phyloP scores from a whole-genome alignment of 1,140 invertebrate genomes.

The Steinernema khuongi region DNA sequence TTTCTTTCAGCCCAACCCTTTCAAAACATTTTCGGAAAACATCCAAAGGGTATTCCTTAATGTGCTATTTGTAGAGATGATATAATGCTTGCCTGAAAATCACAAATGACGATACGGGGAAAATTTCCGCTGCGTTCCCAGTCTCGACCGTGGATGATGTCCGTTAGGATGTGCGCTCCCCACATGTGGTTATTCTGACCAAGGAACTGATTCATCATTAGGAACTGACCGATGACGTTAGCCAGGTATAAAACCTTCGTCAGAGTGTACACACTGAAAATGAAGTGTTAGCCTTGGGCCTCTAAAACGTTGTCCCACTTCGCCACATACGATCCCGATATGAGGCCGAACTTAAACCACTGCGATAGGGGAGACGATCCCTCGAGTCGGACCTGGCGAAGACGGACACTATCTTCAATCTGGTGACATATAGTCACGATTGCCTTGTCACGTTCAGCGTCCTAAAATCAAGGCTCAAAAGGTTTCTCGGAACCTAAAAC shows the following conservation, averaged over 20 bases:
- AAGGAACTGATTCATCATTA: slow-evolving; percentile 63
- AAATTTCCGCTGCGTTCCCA: slow-evolving; percentile 59
- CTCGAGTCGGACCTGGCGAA: slow-evolving; percentile 37
- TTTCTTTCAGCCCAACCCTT: slow-evolving; percentile 20
- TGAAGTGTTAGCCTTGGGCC: background rate
- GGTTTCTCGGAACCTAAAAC: slow-evolving; percentile 26
- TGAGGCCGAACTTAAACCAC: slow-evolving; percentile 49
- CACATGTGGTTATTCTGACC: slow-evolving; percentile 52
- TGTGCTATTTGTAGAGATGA: background rate
- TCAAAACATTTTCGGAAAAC: slow-evolving; percentile 17
- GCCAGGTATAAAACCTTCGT: slow-evolving; percentile 62
- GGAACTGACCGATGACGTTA: slow-evolving; percentile 63
- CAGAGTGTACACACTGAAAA: slow-evolving; percentile 59
- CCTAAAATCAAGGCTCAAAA: slow-evolving; percentile 34
- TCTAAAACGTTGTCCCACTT: slow-evolving; percentile 25
- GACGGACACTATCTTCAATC: slow-evolving; percentile 42
- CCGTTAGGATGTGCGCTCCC: slow-evolving; percentile 46
- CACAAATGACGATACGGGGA: slow-evolving; percentile 62
- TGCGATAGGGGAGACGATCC: background rate
- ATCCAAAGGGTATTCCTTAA: background rate
- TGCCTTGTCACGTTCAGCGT: slow-evolving; percentile 40
- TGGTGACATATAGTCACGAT: slow-evolving; percentile 42
- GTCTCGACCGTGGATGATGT: slow-evolving; percentile 48
- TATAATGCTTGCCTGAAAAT: slow-evolving; percentile 48
- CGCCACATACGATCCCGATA: slow-evolving; percentile 61